A percentile compares a stretch with the other conserved stretches of the same genome.
Conservation (phyloP, 2,797 vertebrate species). For the Pteropus rufus region DNA sequence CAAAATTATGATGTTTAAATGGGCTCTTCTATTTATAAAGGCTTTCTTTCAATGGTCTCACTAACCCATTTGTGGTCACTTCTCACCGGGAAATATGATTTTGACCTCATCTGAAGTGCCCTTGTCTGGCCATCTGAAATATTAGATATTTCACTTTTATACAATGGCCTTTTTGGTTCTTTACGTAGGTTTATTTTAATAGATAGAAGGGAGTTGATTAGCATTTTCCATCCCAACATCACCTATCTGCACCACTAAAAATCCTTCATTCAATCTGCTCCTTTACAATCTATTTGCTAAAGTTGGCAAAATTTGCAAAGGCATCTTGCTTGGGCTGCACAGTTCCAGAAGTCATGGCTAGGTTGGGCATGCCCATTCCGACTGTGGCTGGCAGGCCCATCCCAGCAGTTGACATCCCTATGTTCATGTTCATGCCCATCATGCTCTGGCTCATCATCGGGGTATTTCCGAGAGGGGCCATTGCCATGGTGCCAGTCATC, state of each 20-base stretch:
- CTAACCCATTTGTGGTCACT: slow-evolving; percentile 64
- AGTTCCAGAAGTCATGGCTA: slow-evolving; percentile 88
- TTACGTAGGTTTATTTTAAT: slow-evolving; percentile 79
- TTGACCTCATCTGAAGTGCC: slow-evolving; percentile 73
- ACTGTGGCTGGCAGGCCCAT: slow-evolving; percentile 86
- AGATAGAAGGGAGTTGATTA: slow-evolving; percentile 79
- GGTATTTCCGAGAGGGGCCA: slow-evolving; percentile 81
- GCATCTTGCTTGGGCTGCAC: slow-evolving; percentile 96
- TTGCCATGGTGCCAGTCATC: slow-evolving; percentile 84
- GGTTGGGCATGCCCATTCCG: slow-evolving; percentile 87
- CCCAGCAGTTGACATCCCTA: slow-evolving; percentile 85
- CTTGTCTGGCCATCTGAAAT: slow-evolving; percentile 74
- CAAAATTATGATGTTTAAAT: slow-evolving; percentile 78
- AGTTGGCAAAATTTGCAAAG: slow-evolving; percentile 99
- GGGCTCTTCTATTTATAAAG: slow-evolving; percentile 78
- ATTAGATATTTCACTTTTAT: slow-evolving; percentile 79
- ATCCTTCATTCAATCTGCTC: slow-evolving; percentile 85
- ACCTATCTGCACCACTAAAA: slow-evolving; percentile 84
- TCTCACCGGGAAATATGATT: slow-evolving; percentile 75
- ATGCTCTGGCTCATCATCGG: slow-evolving; percentile 85
- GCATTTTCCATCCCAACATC: slow-evolving; percentile 83
- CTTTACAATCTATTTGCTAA: slow-evolving; percentile 92
- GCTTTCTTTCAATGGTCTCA: slow-evolving; percentile 73
- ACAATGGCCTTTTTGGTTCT: slow-evolving; percentile 84
- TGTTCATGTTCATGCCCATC: slow-evolving; percentile 85